These are phyloP conservation scores for Cinclus cinclus DNA, from an alignment of 2,113 vertebrate genomes.

Conservation along the genomic window DNA sequence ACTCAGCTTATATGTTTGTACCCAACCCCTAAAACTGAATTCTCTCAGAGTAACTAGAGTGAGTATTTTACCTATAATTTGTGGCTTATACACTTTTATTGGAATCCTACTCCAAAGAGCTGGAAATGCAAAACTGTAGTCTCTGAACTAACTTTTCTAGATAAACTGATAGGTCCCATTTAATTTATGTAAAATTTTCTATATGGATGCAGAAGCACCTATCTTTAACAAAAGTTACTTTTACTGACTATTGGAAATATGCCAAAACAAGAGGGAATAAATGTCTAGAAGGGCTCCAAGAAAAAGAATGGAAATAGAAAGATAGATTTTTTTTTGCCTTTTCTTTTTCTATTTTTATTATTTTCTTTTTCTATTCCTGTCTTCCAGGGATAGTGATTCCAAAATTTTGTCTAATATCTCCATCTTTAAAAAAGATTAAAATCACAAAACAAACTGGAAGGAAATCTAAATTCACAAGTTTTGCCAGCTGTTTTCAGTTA, in stretches of 20 bases:
- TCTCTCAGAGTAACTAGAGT: neutral
- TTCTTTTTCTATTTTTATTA: neutral
- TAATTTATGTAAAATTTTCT: conserved; percentile 21
- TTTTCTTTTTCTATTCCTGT: neutral
- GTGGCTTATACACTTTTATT: neutral
- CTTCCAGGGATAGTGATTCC: neutral
- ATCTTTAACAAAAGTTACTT: conserved; percentile 23
- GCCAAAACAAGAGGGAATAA: neutral
- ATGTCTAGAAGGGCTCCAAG: conserved; percentile 28
- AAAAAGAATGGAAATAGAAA: neutral
- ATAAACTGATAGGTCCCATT: conserved; percentile 9
- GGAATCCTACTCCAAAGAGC: neutral
- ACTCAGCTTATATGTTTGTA: neutral
- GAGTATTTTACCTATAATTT: neutral
- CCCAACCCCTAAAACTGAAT: neutral
- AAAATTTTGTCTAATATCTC: conserved; percentile 22
- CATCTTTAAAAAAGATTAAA: neutral
- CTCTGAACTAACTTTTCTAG: conserved; percentile 30
- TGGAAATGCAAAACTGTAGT: conserved; percentile 12
- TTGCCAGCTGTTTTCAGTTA: neutral
- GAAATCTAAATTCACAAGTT: neutral
- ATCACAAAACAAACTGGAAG: neutral
- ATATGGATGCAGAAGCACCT: conserved; percentile 19
- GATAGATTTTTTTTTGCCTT: neutral
- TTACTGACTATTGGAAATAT: conserved; percentile 42